These are phyloP conservation scores for Chrysolina oricalcia DNA, from an alignment of 2,888 invertebrate genomes.

Conservation along the genomic window DNA sequence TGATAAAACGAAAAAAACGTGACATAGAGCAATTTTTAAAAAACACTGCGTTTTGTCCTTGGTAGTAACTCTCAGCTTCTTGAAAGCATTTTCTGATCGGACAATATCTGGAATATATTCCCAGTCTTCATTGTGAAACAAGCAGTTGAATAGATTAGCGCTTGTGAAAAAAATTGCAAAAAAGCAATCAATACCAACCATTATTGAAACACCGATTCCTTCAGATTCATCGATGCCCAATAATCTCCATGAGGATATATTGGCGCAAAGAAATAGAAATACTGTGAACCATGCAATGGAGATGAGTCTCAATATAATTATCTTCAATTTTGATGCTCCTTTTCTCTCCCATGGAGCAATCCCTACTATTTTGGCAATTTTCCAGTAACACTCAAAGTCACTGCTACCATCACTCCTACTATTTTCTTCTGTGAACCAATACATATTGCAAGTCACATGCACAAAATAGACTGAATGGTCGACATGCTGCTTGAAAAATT, in stretches of 20 bases:
- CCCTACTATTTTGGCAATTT: not conserved
- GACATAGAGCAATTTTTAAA: not conserved
- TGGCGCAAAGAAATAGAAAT: not conserved
- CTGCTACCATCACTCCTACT: too few relatives aligned
- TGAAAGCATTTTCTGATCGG: not conserved
- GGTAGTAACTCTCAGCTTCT: not conserved
- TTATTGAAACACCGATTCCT: not conserved
- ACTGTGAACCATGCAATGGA: not conserved
- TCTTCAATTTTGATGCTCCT: not conserved
- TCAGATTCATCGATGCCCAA: not conserved
- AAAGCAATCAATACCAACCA: not conserved
- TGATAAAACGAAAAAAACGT: not conserved
- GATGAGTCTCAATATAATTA: not conserved
- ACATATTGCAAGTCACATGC: not conserved
- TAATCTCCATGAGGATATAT: not conserved
- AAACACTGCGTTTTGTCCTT: not conserved
- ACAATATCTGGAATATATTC: not conserved
- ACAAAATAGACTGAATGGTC: not conserved
- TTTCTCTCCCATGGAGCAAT: not conserved
- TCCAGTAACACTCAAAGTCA: too few relatives aligned
- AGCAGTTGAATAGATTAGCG: not conserved
- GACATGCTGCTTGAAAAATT: too few relatives aligned
- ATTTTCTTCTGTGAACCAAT: not conserved
- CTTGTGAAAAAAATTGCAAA: not conserved
- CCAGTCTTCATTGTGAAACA: not conserved